A percentile compares a stretch with the other conserved stretches of the same genome.
Evolutionary conservation across 2,888 invertebrate species (phyloP).

Genomic region (Leptinotarsa tumamoca): DNA sequence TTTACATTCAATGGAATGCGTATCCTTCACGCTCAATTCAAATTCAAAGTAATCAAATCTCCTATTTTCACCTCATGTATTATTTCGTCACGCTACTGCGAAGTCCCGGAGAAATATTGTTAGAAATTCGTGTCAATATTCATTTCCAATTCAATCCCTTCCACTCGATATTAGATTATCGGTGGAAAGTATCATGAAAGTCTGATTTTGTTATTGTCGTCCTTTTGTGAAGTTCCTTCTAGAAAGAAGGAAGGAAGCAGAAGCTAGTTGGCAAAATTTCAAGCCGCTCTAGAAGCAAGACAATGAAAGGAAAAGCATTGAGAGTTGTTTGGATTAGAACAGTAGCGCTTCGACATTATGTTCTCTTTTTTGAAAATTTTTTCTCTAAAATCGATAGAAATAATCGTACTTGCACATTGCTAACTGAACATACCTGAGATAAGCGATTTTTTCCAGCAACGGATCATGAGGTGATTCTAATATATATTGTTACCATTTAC

Average conservation of each 20-base stretch:
- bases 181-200: slow-evolving; percentile 1
- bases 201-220: slow-evolving; percentile 6
- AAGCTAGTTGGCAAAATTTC: slow-evolving; percentile 10
- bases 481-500: too few relatives aligned
- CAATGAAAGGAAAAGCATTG: neutral
- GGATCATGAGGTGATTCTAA: too few relatives aligned
- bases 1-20: too few relatives aligned
- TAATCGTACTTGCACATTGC: too few relatives aligned
- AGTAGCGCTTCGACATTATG: neutral
- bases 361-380: neutral
- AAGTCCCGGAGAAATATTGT: neutral
- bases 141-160: slow-evolving; percentile 4
- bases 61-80: neutral
- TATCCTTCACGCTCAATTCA: too few relatives aligned
- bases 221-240: slow-evolving; percentile 2
- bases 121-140: slow-evolving; percentile 1
- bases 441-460: too few relatives aligned
- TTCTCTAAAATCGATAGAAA: too few relatives aligned
- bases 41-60: too few relatives aligned
- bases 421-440: too few relatives aligned
- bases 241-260: too few relatives aligned
- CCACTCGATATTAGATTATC: slow-evolving; percentile 6
- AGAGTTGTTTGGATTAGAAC: neutral
- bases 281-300: neutral
- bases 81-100: neutral